phyloP scores from a whole-genome alignment of 2,888 invertebrate species.

The Xanthia icteritia region DNA sequence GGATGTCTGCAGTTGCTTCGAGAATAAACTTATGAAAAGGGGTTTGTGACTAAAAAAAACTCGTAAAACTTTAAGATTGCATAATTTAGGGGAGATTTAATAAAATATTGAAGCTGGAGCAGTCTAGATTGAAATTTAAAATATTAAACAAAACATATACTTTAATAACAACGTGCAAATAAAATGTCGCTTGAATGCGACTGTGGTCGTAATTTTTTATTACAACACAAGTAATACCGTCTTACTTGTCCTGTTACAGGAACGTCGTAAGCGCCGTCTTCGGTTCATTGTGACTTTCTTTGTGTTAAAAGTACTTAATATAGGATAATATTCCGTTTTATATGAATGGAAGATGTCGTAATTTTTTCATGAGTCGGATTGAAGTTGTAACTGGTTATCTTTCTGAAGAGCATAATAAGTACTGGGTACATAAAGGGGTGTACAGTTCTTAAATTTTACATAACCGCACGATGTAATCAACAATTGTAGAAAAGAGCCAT shows the following conservation, averaged over 20 bases:
- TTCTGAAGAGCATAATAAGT: conserved; percentile 36
- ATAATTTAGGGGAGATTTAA: background rate
- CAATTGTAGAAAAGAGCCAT: background rate
- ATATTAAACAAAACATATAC: conserved; percentile 23
- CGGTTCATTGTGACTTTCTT: conserved; percentile 53
- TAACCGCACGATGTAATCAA: conserved; percentile 3
- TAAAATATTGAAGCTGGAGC: background rate
- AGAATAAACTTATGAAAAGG: background rate
- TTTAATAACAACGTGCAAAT: conserved; percentile 55
- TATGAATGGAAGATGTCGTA: conserved; percentile 46
- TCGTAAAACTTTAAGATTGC: background rate
- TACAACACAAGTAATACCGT: conserved; percentile 56
- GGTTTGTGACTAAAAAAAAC: no score
- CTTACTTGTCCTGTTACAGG: conserved; percentile 50
- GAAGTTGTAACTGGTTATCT: conserved; percentile 54
- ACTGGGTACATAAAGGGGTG: conserved; percentile 12
- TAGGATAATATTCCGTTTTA: conserved; percentile 46
- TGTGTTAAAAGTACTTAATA: conserved; percentile 56
- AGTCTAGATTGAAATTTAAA: conserved; percentile 15
- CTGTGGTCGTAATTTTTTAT: conserved; percentile 66
- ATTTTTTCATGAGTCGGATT: conserved; percentile 59
- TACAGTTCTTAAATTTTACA: conserved; percentile 23
- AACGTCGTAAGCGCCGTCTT: conserved; percentile 41
- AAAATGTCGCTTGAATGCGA: conserved; percentile 63
- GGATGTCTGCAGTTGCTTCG: background rate